phyloP scores from a whole-genome alignment of 2,797 vertebrate species.

The Pangasius larnaudii region DNA sequence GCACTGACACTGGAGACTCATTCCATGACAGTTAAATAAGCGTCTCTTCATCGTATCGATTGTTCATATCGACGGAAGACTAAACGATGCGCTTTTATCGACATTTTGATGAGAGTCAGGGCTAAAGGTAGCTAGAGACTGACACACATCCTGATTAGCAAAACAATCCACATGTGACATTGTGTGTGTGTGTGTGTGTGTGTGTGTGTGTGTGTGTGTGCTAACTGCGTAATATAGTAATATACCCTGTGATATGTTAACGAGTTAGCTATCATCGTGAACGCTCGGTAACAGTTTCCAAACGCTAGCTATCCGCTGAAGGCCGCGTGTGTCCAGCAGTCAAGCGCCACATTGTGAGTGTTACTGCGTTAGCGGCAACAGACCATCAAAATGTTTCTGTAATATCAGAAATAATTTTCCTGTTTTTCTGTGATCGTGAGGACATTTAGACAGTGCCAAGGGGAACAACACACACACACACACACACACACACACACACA shows the following conservation, averaged over 20 bases:
- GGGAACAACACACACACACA: not conserved
- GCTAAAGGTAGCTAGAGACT: not conserved
- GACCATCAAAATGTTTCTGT: conserved; percentile 20
- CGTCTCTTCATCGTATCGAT: not conserved
- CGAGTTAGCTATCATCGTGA: not conserved
- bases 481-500: not conserved
- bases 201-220: not conserved
- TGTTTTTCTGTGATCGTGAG: not conserved
- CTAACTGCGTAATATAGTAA: not conserved
- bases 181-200: not conserved
- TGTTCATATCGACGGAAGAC: not conserved
- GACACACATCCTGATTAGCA: not conserved
- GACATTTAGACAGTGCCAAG: conserved; percentile 14
- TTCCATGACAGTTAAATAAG: too few relatives aligned
- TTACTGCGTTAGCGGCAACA: not conserved
- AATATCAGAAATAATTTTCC: conserved; percentile 8
- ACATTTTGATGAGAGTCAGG: not conserved
- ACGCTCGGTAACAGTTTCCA: not conserved
- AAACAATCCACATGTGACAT: too few relatives aligned
- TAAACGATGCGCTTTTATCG: not conserved
- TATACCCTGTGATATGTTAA: not conserved
- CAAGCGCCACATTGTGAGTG: not conserved
- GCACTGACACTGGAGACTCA: not conserved
- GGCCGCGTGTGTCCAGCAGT: not conserved
- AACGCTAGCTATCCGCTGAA: not conserved